phyloP scores from a whole-genome alignment of 2,113 vertebrate species.

The Melospiza georgiana region DNA sequence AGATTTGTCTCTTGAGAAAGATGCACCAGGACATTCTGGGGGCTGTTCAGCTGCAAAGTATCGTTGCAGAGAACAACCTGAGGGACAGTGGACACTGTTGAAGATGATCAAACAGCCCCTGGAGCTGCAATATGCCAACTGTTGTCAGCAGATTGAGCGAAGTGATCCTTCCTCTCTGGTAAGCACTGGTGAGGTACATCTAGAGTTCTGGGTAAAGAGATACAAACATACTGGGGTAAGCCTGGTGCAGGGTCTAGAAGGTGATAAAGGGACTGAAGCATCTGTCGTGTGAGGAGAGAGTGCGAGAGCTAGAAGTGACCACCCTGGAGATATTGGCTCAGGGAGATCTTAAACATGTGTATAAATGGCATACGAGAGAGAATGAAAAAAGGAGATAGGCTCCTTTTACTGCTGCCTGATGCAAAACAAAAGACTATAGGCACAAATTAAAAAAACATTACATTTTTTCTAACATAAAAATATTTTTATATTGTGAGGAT shows the following conservation, averaged over 20 bases:
- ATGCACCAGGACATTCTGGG: background rate
- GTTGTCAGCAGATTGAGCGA: background rate
- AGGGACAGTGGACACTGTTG: background rate
- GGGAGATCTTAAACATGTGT: background rate
- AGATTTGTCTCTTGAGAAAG: background rate
- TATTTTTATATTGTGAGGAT: background rate
- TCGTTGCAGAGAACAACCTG: background rate
- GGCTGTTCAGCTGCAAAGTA: background rate
- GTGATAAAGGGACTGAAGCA: background rate
- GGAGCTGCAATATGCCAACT: background rate
- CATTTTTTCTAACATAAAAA: background rate
- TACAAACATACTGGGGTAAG: too few relatives aligned
- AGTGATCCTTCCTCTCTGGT: background rate
- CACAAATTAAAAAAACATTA: rapidly evolving
- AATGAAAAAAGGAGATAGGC: background rate
- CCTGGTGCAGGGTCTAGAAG: background rate
- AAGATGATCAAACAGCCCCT: background rate
- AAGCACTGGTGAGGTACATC: background rate
- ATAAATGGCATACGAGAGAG: rapidly evolving
- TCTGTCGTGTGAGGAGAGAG: background rate
- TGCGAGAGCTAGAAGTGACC: background rate
- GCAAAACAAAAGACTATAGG: background rate
- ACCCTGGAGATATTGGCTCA: background rate
- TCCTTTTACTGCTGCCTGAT: background rate
- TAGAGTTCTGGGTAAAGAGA: background rate